These are phyloP conservation scores for Parauchenoglanis ngamensis DNA, from an alignment of 2,797 vertebrate species.

Conservation along the genomic window DNA sequence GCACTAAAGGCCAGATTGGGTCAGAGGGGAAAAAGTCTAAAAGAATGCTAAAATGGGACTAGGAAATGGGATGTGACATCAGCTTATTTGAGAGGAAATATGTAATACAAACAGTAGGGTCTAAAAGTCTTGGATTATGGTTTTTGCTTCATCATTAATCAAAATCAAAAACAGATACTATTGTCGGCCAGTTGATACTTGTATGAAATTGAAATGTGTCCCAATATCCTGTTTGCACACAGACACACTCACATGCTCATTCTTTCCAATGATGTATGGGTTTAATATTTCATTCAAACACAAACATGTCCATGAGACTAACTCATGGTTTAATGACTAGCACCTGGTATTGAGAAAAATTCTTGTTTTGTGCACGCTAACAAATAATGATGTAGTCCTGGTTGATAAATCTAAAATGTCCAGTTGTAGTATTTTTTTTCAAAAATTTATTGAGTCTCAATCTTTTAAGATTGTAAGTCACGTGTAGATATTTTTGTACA, in stretches of 20 bases:
- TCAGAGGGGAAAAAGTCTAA: not conserved
- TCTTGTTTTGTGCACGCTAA: not conserved
- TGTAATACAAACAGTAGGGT: constrained; percentile 10
- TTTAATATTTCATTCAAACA: constrained; percentile 9
- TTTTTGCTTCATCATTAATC: not conserved
- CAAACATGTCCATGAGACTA: constrained; percentile 3
- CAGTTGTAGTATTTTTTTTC: not conserved
- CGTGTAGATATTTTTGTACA: not conserved
- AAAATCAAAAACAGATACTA: not conserved
- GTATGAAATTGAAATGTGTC: constrained; percentile 10
- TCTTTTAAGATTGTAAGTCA: not conserved
- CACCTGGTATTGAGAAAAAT: not conserved
- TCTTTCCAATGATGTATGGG: constrained; percentile 7
- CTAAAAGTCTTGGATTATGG: not conserved
- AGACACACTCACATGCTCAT: not conserved
- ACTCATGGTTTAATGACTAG: constrained; percentile 13
- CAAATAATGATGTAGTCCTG: not conserved
- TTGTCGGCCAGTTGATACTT: not conserved
- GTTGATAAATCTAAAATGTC: not conserved
- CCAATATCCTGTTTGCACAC: constrained; percentile 19
- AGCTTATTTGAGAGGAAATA: not conserved
- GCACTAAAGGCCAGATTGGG: constrained; percentile 8
- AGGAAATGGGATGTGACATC: constrained; percentile 6
- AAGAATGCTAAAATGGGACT: not conserved
- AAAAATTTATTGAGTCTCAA: too few species aligned